phyloP scores from a whole-genome alignment of 2,797 vertebrate genomes.

The Acanthornis magna region DNA sequence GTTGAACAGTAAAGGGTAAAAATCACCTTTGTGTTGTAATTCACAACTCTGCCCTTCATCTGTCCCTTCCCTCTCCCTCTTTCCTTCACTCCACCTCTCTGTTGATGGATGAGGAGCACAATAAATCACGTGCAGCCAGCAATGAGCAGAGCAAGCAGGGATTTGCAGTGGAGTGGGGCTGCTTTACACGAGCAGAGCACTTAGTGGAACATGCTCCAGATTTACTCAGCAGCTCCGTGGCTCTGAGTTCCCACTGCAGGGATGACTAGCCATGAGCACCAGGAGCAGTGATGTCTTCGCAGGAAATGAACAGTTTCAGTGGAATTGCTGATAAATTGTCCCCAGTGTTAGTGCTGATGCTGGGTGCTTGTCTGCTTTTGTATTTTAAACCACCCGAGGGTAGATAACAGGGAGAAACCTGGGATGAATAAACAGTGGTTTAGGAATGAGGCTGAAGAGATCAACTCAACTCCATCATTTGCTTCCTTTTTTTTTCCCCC shows the following conservation, averaged over 20 bases:
- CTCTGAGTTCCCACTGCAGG: neutral
- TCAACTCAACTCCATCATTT: neutral
- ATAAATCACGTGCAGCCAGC: neutral
- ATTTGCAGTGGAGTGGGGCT: neutral
- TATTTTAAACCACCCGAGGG: neutral
- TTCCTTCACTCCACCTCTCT: neutral
- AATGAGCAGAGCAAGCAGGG: neutral
- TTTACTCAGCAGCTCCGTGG: neutral
- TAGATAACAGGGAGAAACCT: neutral
- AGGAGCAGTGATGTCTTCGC: neutral
- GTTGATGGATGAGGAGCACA: neutral
- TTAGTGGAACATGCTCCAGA: neutral
- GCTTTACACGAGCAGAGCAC: neutral
- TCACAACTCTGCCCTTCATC: neutral
- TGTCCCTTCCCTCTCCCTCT: neutral
- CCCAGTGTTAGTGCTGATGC: neutral
- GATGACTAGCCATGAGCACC: neutral
- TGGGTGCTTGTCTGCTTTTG: neutral
- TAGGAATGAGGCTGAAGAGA: neutral
- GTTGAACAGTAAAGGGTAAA: neutral
- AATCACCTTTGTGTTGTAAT: neutral
- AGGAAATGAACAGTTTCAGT: neutral
- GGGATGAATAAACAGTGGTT: neutral
- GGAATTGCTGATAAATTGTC: neutral
- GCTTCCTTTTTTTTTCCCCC: neutral